Base-by-base conservation (phyloP, 2,113 vertebrate genomes). In the Baryphthengus martii region DNA sequence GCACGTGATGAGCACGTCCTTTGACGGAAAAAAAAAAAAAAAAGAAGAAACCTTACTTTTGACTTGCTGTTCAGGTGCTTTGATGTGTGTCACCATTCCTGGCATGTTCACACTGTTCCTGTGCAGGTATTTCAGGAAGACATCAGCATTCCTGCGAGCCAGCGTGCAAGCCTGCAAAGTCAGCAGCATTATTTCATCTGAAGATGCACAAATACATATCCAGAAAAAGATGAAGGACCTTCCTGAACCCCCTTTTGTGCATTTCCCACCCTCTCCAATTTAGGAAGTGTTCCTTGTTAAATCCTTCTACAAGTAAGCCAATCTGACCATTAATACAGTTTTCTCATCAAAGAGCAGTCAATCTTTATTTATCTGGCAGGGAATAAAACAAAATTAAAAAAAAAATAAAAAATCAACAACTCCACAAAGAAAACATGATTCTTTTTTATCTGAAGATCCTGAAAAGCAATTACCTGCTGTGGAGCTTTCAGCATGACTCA, bases 31-130 rank as follows among this genome's bases (percentile, higher is more conserved):
- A 42, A 86, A 31, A 29, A n/a, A 61, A 80, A 23, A 53, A 86
- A 10, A 81, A 70, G 9, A 83, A 95, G 58, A 23, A 62, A 21
- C 2, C 99, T 99, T 97, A 99, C 99, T 99, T 98, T 99, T 99
- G 52, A 99, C 99, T 98, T 99, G 99, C 58, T 99, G 99, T 47
- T 99, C 99, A 2, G 99, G 99, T 20, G 99, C 99, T 96, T 99
- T 99, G 97, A 99, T 98, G 49, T 99, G 99, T 9, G 99, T 99
- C 96, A 99, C 98, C 99, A 99, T 99, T 37, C 99, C 99, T 0
- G 99, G 99, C 99, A 99, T 99, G 98, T 99, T 99, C 76, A 99
- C 99, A 1, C 99, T 99, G 95, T 99, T 99, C 92, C 99, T 98
- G 98, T 99, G 99, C 97, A 99, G 98, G 97, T 99, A 99, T 91